phyloP scores from a whole-genome alignment of 2,113 vertebrate species.

The Gallinago jamesoni region DNA sequence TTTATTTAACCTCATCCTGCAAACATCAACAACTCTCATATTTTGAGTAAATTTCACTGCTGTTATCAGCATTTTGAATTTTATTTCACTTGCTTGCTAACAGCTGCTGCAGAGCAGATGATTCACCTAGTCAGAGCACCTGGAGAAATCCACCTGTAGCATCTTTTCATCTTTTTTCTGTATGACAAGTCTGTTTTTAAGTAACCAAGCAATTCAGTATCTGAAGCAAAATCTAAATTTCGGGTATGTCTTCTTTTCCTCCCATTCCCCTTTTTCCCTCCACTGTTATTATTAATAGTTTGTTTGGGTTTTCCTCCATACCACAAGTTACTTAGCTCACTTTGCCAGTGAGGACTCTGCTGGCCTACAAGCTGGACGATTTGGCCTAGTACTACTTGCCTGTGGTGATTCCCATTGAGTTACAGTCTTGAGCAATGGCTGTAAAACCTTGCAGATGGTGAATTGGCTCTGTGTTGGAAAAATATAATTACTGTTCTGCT shows the following conservation, averaged over 20 bases:
- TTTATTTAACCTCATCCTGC: not conserved
- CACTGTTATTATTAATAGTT: not conserved
- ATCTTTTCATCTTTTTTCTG: not conserved
- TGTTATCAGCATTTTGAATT: not conserved
- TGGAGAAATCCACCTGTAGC: not conserved
- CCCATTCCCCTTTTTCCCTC: not conserved
- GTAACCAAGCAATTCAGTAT: not conserved
- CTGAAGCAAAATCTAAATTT: not conserved
- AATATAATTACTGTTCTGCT: not conserved
- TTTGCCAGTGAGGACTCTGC: not conserved
- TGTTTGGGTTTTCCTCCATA: not conserved
- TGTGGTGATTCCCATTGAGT: not conserved
- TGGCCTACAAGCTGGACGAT: not conserved
- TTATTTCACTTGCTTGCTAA: not conserved
- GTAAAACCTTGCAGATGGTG: not conserved
- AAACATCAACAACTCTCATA: not conserved
- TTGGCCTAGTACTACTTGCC: not conserved
- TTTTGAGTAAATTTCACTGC: not conserved
- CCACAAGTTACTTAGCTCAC: not conserved
- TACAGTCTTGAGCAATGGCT: not conserved
- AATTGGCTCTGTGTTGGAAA: not conserved
- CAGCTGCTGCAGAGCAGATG: not conserved
- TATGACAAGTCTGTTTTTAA: not conserved
- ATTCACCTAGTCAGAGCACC: not conserved
- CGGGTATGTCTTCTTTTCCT: not conserved